Conservation (phyloP, 2,113 vertebrate genomes). For the Neotragus pygmaeus region DNA sequence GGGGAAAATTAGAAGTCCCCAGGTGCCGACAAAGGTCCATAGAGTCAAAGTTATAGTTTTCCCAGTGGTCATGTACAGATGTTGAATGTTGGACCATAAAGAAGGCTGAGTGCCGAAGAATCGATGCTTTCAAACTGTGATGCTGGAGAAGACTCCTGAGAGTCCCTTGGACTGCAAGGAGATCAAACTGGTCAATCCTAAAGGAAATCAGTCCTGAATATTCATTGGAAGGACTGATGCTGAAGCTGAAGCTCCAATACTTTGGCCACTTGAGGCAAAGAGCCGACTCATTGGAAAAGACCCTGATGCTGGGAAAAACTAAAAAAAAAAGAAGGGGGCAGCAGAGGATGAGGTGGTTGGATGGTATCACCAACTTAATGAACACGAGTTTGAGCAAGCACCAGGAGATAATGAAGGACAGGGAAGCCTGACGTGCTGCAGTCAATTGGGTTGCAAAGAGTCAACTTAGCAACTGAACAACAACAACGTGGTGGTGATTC, state of each 20-base stretch:
- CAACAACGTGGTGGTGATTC: rapidly evolving
- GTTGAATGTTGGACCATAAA: not conserved
- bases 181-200: not conserved
- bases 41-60: not conserved
- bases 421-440: not conserved
- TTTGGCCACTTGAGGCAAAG: not conserved
- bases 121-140: not conserved
- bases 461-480: not conserved
- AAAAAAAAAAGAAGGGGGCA: not conserved
- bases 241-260: not conserved
- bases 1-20: not conserved
- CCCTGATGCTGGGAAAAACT: not conserved
- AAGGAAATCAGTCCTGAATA: not conserved
- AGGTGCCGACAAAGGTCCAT: not conserved
- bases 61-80: not conserved
- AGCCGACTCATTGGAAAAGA: not conserved
- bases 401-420: not conserved
- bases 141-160: not conserved
- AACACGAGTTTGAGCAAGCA: not conserved
- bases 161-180: not conserved
- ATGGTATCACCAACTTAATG: not conserved
- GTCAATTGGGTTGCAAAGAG: not conserved
- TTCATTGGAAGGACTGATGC: not conserved
- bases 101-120: not conserved
- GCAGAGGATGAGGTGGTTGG: not conserved